Conservation (phyloP, 2,797 vertebrate genomes). For the Scolopax bukidnonensis region DNA sequence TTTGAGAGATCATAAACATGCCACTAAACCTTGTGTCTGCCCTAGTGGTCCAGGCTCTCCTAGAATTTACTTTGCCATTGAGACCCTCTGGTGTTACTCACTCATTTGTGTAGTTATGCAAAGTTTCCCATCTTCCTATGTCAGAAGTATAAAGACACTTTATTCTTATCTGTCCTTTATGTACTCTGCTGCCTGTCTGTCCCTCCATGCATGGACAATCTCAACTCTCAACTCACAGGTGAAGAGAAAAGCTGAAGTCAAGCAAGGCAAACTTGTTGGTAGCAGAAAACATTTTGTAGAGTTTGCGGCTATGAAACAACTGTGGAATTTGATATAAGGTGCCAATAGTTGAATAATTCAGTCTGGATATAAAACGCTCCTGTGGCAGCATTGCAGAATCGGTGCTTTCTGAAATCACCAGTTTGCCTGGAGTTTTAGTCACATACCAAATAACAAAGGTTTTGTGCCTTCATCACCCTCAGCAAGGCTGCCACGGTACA, state of each 20-base stretch:
- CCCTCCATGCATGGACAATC: no score
- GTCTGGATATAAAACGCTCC: background rate
- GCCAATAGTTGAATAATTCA: background rate
- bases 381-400: background rate
- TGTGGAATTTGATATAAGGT: background rate
- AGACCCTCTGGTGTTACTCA: background rate
- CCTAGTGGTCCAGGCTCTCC: background rate
- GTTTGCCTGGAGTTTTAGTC: background rate
- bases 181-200: background rate
- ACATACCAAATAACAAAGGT: background rate
- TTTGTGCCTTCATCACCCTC: background rate
- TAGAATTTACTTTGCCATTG: background rate
- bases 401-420: background rate
- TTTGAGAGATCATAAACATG: background rate
- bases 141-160: background rate
- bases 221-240: background rate
- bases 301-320: background rate
- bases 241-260: background rate
- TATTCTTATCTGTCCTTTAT: background rate
- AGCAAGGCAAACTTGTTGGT: background rate
- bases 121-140: background rate
- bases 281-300: background rate
- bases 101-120: background rate
- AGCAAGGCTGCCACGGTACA: background rate
- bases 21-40: background rate